These are phyloP conservation scores for Merops nubicus DNA, from an alignment of 2,113 vertebrate species.

Conservation along the genomic window DNA sequence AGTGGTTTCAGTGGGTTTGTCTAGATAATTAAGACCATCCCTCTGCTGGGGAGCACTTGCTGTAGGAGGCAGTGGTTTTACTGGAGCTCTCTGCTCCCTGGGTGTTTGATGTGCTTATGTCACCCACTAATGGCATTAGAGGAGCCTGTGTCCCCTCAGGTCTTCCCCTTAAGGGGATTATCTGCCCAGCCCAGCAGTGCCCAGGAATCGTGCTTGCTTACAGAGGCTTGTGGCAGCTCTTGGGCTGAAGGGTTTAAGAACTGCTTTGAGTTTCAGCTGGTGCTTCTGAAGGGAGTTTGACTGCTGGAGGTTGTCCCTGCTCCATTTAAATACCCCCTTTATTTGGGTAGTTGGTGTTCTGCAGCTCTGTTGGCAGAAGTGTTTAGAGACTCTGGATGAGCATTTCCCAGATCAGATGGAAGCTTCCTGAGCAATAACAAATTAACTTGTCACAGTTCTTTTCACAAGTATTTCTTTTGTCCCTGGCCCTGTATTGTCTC, in stretches of 20 bases:
- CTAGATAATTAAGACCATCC: fast-evolving
- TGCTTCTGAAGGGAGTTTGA: not conserved
- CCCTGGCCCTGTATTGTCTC: not conserved
- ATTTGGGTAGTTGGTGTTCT: not conserved
- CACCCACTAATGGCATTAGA: not conserved
- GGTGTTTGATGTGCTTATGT: not conserved
- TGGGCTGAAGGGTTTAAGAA: not conserved
- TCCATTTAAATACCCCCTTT: not conserved
- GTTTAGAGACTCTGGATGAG: not conserved
- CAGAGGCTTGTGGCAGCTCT: not conserved
- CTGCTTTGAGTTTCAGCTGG: not conserved
- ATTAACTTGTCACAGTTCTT: not conserved
- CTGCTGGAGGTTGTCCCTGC: not conserved
- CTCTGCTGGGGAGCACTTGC: not conserved
- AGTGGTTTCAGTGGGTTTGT: not conserved
- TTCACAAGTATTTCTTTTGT: not conserved
- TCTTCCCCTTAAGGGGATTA: not conserved
- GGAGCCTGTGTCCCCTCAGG: not conserved
- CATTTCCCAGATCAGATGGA: not conserved
- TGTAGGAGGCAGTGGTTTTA: not conserved
- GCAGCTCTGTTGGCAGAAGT: not conserved
- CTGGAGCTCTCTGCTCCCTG: not conserved
- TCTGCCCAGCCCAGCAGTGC: not conserved
- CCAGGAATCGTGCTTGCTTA: not conserved
- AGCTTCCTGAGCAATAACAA: not conserved